Evolutionary conservation across 2,888 invertebrate genomes (phyloP), one percentile per base, ranked within the genome.

Genomic region (Agrotis clavis): DNA sequence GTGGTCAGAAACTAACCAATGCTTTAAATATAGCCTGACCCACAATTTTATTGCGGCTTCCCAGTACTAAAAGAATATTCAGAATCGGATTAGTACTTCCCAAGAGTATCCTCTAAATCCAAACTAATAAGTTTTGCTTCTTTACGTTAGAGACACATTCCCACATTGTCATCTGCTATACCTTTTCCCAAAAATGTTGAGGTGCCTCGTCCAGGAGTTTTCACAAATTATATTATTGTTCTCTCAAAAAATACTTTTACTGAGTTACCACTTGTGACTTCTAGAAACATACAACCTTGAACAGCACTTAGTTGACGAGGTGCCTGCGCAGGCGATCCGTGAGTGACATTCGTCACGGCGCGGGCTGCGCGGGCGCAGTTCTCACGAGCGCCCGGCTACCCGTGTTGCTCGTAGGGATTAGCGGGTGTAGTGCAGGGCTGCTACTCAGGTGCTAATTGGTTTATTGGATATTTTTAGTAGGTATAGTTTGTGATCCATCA

Each of bases 371-470:
- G 47, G 30, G 64, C 77, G 80, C 83, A 89, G 92, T 94, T 95
- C 95, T 93, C 95, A 95, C 94, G 93, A 88, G 94, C 93, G 92
- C 68, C 65, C 77, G 7, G 94, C 95, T 95, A 94, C 95, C 92
- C 92, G 95, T 95, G 92, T 95, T 95, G 92, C 91, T 83, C 65
- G 86, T 88, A 82, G 87, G 92, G 95, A 95, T 95, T 94, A 95
- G 75, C 80, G 76, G 86, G 73, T 56, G 50, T 74, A 65, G 45
- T 21, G 7, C 75, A 91, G 94, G 94, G 94, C 77, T 94, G 90
- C 73, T 86, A 83, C 70, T n/a, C 59, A 53, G 18, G 70, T 57
- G 66, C 59, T 61, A 79, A 77, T 63, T 65, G 74, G 41, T 77
- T 70, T 51, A 66, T 76, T 79, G 21, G 35, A 14, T 57, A 35